Evolutionary conservation across 23 tunicate species (phyloP).

Genomic region (Clavelina lepadiformis): DNA sequence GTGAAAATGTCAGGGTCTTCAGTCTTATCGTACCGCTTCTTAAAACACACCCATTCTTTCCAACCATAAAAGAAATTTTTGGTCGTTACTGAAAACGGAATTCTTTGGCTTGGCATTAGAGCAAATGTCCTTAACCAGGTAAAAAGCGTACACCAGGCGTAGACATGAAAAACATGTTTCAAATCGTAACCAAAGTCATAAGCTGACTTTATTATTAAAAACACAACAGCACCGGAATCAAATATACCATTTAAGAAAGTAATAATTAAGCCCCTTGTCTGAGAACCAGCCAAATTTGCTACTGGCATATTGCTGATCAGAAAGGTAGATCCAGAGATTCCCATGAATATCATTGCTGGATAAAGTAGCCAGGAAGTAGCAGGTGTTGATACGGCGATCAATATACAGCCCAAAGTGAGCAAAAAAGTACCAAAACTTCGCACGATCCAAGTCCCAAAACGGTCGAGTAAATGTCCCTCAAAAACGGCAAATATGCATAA

Average conservation of each 20-base stretch:
- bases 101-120: constrained; percentile 17
- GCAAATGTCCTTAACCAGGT: constrained; percentile 25
- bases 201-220: constrained; percentile 7
- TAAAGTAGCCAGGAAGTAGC: constrained; percentile 35
- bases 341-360: constrained; percentile 27
- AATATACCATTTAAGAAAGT: constrained; percentile 24
- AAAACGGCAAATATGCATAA: background rate
- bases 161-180: background rate
- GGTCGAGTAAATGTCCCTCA: background rate
- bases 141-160: constrained; percentile 9
- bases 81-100: background rate
- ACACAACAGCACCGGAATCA: constrained; percentile 23
- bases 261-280: background rate
- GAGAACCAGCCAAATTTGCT: constrained; percentile 16
- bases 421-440: constrained; percentile 1
- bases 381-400: constrained; percentile 15
- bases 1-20: too few relatives aligned
- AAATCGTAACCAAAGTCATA: constrained; percentile 8
- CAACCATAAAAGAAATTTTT: constrained; percentile 4
- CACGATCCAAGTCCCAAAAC: background rate
- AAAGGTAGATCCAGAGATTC: constrained; percentile 18
- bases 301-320: constrained; percentile 22
- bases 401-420: constrained; percentile 15
- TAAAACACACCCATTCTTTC: constrained; percentile 13
- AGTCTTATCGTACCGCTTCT: too few relatives aligned